Base-by-base conservation (phyloP, 2,113 vertebrate genomes). In the Trematocara marginatum region DNA sequence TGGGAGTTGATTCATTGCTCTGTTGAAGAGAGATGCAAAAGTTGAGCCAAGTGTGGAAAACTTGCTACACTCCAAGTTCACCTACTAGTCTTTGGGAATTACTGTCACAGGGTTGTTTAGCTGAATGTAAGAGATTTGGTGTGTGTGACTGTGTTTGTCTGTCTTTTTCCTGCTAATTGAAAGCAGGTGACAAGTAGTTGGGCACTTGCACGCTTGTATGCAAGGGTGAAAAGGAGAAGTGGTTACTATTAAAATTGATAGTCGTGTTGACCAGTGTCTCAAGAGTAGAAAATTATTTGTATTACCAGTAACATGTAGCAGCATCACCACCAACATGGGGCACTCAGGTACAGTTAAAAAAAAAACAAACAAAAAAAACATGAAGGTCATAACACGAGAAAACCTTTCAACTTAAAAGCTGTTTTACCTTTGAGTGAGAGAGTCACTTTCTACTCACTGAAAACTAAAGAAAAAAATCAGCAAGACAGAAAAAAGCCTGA, bases 61-160 rank as follows among this genome's bases (percentile, higher is more conserved):
- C 85, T 18, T 82, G 18, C 29, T 10, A 4, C 76, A 18, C 12
- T 79, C 38, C 9, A 10, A 74, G 52, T 90, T 88, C 86, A 71
- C 69, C 42, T 13, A 6, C 35, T 52, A 61, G 87, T 88, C 89
- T 79, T 82, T 57, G n/a, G 29, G 49, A 84, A 86, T 89, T 81
- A 82, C 52, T 71, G 61, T 86, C 87, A 80, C 69, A 7, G 18
- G 40, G 78, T 9, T 9, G 31, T 86, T 56, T 35, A 64, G 52
- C 53, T 61, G 40, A 79, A 81, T 18, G 42, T 83, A 85, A 88
- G 53, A 0, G 64, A 47, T 35, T 80, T 16, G 42, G 23, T 31
- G 40, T 29, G 12, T 82, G 82, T 16, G 4, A 0, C 31, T 66
- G 53, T 35, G 34, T 79, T 38, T 52, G 80, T 59, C 52, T 54